phyloP scores from a whole-genome alignment of 2,797 vertebrate genomes.

The Ficedula albicollis region DNA sequence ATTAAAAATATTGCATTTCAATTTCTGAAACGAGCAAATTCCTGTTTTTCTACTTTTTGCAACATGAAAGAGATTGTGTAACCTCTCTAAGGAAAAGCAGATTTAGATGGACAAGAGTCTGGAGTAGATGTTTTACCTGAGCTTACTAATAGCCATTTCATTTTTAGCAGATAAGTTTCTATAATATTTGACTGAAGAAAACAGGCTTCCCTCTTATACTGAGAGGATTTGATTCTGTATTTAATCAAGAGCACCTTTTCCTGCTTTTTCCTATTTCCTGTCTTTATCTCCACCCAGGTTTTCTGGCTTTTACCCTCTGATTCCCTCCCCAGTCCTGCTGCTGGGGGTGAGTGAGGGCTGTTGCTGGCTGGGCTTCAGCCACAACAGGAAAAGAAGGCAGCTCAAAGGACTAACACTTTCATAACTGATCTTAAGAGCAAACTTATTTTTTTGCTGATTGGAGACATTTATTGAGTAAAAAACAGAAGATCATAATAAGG shows the following conservation, averaged over 20 bases:
- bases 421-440: neutral
- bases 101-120: neutral
- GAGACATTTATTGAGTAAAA: neutral
- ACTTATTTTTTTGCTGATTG: neutral
- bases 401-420: neutral
- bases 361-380: neutral
- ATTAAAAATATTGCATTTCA: neutral
- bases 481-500: neutral
- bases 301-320: fast-evolving
- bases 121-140: neutral
- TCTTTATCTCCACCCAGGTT: neutral
- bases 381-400: neutral
- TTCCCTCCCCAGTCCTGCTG: fast-evolving
- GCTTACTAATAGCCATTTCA: neutral
- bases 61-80: neutral
- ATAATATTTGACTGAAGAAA: neutral
- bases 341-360: neutral
- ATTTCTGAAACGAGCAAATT: neutral
- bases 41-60: neutral
- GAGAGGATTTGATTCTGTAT: neutral
- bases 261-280: neutral
- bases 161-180: neutral
- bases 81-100: neutral
- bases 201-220: neutral
- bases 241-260: neutral